These are phyloP conservation scores for Catostylus mosaicus DNA, from an alignment of 30 jellyfish, hydroid and myxozoan species.

Conservation along the genomic window DNA sequence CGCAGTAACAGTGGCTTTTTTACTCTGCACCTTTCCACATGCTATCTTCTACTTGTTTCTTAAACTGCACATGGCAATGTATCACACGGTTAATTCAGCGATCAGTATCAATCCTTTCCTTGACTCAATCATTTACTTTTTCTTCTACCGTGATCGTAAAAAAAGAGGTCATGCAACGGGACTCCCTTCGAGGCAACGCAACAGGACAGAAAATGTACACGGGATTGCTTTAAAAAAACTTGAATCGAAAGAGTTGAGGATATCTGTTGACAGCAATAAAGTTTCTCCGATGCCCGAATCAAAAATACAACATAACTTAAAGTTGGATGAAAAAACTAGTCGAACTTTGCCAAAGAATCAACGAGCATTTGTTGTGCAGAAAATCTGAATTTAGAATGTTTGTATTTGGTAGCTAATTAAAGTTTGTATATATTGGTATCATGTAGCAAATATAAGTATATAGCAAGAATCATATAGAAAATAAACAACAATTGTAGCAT, in stretches of 20 bases:
- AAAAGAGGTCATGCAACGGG: neutral
- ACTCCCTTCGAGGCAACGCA: neutral
- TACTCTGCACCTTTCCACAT: conserved; percentile 25
- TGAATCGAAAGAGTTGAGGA: too few species aligned
- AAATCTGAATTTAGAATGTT: neutral
- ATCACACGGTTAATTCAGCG: conserved; percentile 15
- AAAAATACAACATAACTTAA: neutral
- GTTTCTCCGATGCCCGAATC: neutral
- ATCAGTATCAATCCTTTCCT: conserved; percentile 35
- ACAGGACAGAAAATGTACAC: neutral
- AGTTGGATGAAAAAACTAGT: neutral
- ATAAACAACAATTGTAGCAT: too few species aligned
- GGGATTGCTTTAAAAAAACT: too few species aligned
- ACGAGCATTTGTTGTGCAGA: neutral
- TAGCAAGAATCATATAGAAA: too few species aligned
- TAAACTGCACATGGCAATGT: neutral
- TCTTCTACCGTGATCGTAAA: neutral
- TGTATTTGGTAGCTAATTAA: too few species aligned
- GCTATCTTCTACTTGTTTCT: conserved; percentile 10
- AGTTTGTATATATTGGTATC: too few species aligned
- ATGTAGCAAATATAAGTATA: too few species aligned
- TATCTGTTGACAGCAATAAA: too few species aligned
- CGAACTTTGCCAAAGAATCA: neutral
- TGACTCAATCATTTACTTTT: conserved; percentile 18
- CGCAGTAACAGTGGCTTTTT: conserved; percentile 32